Evolutionary conservation across 2,113 vertebrate genomes (phyloP).

Genomic region (Vanacampus margaritifer): DNA sequence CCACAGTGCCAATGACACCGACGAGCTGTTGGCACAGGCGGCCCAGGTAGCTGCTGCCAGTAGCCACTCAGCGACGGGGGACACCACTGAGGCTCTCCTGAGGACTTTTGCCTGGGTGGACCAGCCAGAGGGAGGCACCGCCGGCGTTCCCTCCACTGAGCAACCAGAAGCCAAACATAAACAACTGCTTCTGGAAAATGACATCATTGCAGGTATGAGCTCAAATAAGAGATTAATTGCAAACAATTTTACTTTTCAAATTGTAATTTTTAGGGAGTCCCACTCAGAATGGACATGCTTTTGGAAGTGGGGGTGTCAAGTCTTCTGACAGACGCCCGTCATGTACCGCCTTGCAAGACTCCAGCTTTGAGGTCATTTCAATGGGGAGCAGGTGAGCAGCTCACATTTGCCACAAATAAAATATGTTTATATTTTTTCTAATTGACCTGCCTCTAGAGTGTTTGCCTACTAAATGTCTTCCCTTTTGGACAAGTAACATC

Average conservation of each 20-base stretch:
- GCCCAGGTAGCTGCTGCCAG: constrained; percentile 31
- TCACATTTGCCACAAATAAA: neutral
- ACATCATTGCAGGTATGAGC: constrained; percentile 26
- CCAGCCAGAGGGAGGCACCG: constrained; percentile 43
- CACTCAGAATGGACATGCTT: constrained; percentile 33
- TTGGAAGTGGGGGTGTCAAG: neutral
- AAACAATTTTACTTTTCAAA: too few relatives aligned
- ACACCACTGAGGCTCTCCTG: constrained; percentile 65
- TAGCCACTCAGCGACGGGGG: constrained; percentile 27
- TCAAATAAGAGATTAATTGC: neutral
- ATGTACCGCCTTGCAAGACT: constrained; percentile 38
- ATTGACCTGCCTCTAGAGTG: neutral
- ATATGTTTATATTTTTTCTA: neutral
- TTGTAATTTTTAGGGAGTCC: constrained; percentile 33
- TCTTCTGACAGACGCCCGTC: constrained; percentile 19
- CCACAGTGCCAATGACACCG: constrained; percentile 46
- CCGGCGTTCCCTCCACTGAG: constrained; percentile 7
- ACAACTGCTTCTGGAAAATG: constrained; percentile 2
- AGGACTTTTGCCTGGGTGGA: constrained; percentile 68
- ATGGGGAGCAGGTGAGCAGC: constrained; percentile 62
- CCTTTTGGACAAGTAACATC: neutral
- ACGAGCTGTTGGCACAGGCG: constrained; percentile 48
- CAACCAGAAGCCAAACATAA: neutral
- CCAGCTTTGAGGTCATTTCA: constrained; percentile 70
- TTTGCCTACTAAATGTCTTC: neutral